These are phyloP conservation scores for Arenaria interpres DNA, from an alignment of 2,113 vertebrate species.

Conservation along the genomic window DNA sequence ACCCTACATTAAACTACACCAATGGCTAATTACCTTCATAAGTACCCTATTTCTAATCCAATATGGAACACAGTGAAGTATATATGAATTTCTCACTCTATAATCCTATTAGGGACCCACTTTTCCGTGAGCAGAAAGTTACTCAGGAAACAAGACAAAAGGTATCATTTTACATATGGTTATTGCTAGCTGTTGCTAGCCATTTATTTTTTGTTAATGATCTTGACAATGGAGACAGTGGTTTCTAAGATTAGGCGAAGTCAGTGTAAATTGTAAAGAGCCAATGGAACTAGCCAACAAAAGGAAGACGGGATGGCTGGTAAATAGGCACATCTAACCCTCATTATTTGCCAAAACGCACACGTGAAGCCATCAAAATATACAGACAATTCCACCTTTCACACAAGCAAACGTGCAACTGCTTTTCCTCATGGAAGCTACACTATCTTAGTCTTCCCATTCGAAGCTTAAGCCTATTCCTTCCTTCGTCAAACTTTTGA, in stretches of 20 bases:
- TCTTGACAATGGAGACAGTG: neutral
- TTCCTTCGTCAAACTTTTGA: neutral
- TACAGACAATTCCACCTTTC: neutral
- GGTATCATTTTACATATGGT: neutral
- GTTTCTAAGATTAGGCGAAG: neutral
- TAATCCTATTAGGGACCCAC: neutral
- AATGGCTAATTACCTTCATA: slow-evolving; percentile 35
- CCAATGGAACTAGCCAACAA: neutral
- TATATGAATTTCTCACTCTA: neutral
- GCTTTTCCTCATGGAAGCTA: neutral
- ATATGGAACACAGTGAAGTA: neutral
- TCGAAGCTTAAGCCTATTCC: neutral
- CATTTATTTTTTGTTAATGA: neutral
- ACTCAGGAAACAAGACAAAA: neutral
- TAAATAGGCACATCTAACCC: neutral
- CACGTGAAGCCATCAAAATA: neutral
- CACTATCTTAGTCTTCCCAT: neutral
- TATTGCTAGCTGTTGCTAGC: neutral
- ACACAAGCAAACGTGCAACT: fast-evolving
- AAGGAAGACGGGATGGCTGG: neutral
- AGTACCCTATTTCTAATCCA: slow-evolving; percentile 30
- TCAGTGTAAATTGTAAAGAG: neutral
- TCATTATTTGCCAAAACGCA: neutral
- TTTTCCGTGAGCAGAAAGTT: neutral
- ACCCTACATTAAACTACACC: neutral